Evolutionary conservation across 2,888 invertebrate species (phyloP), one percentile per base, ranked within the genome.

Genomic region (Zaprionus lineosus): DNA sequence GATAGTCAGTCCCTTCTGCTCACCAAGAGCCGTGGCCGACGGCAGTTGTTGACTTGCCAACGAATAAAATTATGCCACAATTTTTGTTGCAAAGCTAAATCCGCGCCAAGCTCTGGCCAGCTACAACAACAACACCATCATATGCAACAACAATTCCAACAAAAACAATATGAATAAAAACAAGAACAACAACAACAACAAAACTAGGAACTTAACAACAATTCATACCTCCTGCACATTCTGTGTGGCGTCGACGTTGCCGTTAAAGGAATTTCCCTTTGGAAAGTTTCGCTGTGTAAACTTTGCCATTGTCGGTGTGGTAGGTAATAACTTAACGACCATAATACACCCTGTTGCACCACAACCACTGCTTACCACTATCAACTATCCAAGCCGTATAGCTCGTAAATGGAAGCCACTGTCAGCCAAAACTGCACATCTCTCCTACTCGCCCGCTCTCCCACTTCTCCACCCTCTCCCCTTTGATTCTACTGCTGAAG

Each of bases 331-430:
- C 81, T 82, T 82, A 85, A 84, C 81, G 81, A 79, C 86, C 84
- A 83, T 82, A 85, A 82, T 82, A 85, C 86, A 84, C 86, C 86
- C 81, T 82, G 81, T 82, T 82, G 81, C 81, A 76, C 84, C 78
- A 66, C 62, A 55, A 53, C 67, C 60, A 51, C 55, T 56, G 50
- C 61, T 39, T 62, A 43, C 60, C 60, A 60, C 60, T 61, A 61
- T 61, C 60, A 61, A 61, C 60, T 61, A 60, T 60, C 50, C n/a
- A n/a, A n/a, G 61, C 61, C 29, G 48, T 34, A 24, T 21, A 28
- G 31, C 53, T 37, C 50, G 66, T 58, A 64, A 64, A 64, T 61
- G 62, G 39, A 26, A 50, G 51, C 61, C 56, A 53, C 51, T 53
- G 56, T 39, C 18, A 50, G 29, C 53, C 52, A 26, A 34, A 24